Percentiles rank a stretch among this genome's conserved stretches.
Conservation (phyloP, 1,140 invertebrate species). For the Magallana angulata region DNA sequence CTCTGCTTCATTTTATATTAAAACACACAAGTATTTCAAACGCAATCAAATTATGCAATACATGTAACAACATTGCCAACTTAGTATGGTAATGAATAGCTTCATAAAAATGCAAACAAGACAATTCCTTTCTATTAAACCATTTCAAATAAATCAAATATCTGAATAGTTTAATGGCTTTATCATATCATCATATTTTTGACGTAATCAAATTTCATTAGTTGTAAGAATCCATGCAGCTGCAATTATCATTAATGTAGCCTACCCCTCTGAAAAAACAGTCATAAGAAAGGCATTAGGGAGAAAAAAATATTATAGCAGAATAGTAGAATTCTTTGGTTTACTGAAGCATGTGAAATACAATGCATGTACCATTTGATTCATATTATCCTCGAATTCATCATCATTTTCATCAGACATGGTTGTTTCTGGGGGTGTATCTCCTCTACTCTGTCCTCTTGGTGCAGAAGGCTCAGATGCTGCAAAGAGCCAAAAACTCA, state of each 20-base stretch:
- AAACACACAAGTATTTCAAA: neutral
- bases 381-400: conserved; percentile 54
- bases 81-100: neutral
- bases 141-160: too few relatives aligned
- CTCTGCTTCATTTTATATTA: neutral
- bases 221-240: too few relatives aligned
- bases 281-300: too few relatives aligned
- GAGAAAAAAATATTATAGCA: too few relatives aligned
- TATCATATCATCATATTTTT: too few relatives aligned
- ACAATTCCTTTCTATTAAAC: too few relatives aligned
- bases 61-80: neutral
- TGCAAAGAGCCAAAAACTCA: neutral
- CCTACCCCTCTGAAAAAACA: too few relatives aligned
- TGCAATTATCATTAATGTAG: too few relatives aligned
- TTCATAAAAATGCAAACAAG: neutral
- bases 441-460: conserved; percentile 64
- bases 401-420: conserved; percentile 65
- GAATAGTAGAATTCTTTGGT: too few relatives aligned
- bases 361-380: conserved; percentile 15
- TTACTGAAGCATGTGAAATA: too few relatives aligned
- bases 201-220: too few relatives aligned
- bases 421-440: conserved; percentile 60
- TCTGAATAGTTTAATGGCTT: too few relatives aligned
- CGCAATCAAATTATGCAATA: neutral
- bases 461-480: conserved; percentile 9